A percentile compares a stretch with the other conserved stretches of the same genome.
Conservation (phyloP, 2,888 invertebrate species). For the Sicus ferrugineus region DNA sequence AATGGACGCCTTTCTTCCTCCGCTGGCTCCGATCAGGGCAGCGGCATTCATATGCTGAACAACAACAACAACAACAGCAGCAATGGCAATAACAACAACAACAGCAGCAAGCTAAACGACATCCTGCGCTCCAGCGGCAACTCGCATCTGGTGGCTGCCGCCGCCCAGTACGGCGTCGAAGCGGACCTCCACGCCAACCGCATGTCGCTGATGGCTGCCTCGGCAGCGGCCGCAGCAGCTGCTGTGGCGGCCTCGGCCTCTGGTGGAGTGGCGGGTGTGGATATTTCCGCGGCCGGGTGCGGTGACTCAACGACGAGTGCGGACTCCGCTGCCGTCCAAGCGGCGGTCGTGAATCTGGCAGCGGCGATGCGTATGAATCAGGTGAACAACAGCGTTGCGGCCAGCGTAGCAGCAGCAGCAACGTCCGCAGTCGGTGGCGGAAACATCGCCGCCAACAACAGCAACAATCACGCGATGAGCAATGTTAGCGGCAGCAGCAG, state of each 20-base stretch:
- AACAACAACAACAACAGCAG: slow-evolving; percentile 59
- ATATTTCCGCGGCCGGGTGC: slow-evolving; percentile 58
- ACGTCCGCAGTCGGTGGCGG: slow-evolving; percentile 25
- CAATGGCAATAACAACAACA: slow-evolving; percentile 71
- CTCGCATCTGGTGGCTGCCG: slow-evolving; percentile 34
- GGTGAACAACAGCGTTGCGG: slow-evolving; percentile 40
- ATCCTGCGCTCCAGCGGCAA: slow-evolving; percentile 47
- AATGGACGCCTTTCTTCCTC: slow-evolving; percentile 83
- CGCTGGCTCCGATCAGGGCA: slow-evolving; percentile 77
- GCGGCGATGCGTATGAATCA: slow-evolving; percentile 76
- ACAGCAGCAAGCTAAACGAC: slow-evolving; percentile 68
- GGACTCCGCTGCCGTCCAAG: slow-evolving; percentile 72
- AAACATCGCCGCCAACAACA: slow-evolving; percentile 32
- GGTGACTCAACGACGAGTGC: slow-evolving; percentile 64
- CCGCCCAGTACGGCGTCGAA: slow-evolving; percentile 65
- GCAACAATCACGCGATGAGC: slow-evolving; percentile 12
- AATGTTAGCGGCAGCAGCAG: slow-evolving; percentile 31
- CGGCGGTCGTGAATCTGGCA: slow-evolving; percentile 78
- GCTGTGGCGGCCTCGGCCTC: slow-evolving; percentile 53
- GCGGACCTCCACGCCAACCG: slow-evolving; percentile 68
- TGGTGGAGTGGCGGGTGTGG: slow-evolving; percentile 66
- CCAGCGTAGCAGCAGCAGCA: slow-evolving; percentile 21
- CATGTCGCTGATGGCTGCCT: slow-evolving; percentile 76
- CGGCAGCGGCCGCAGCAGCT: slow-evolving; percentile 53
- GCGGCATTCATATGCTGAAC: slow-evolving; percentile 66